A percentile compares a stretch with the other conserved stretches of the same genome.
Conservation (phyloP, 2,888 invertebrate species). For the Lithophane leautieri region DNA sequence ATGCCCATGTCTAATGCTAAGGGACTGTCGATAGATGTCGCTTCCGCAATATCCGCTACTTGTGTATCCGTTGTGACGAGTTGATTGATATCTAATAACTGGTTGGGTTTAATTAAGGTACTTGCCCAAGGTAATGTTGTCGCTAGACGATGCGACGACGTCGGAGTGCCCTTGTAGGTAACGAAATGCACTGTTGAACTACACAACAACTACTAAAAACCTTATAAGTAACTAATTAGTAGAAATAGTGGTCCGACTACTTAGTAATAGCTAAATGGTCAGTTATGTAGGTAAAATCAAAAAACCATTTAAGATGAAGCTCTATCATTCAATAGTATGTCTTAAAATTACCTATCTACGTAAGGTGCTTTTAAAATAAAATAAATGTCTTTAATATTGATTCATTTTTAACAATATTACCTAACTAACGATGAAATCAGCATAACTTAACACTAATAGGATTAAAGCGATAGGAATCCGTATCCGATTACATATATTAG, state of each 20-base stretch:
- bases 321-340: background rate
- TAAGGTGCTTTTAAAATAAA: background rate
- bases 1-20: slow-evolving; percentile 64
- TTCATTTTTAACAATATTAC: slow-evolving; percentile 15
- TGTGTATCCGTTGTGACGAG: slow-evolving; percentile 52
- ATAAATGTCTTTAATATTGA: background rate
- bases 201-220: background rate
- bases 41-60: slow-evolving; percentile 59
- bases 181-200: slow-evolving; percentile 24
- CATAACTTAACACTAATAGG: slow-evolving; percentile 16
- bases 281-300: background rate
- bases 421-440: slow-evolving; percentile 18
- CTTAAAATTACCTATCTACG: background rate
- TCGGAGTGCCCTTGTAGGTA: slow-evolving; percentile 16
- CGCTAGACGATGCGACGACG: slow-evolving; percentile 32
- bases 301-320: background rate
- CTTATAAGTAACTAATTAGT: background rate
- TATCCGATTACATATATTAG: slow-evolving; percentile 23
- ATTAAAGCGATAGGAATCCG: slow-evolving; percentile 11
- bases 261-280: background rate
- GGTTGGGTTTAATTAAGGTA: slow-evolving; percentile 45
- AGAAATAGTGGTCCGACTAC: too few species aligned
- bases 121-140: slow-evolving; percentile 31
- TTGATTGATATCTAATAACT: slow-evolving; percentile 45
- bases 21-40: slow-evolving; percentile 48